Percentiles rank a stretch among this genome's conserved stretches.
phyloP scores from a whole-genome alignment of 2,113 vertebrate species.

The Entosphenus tridentatus region DNA sequence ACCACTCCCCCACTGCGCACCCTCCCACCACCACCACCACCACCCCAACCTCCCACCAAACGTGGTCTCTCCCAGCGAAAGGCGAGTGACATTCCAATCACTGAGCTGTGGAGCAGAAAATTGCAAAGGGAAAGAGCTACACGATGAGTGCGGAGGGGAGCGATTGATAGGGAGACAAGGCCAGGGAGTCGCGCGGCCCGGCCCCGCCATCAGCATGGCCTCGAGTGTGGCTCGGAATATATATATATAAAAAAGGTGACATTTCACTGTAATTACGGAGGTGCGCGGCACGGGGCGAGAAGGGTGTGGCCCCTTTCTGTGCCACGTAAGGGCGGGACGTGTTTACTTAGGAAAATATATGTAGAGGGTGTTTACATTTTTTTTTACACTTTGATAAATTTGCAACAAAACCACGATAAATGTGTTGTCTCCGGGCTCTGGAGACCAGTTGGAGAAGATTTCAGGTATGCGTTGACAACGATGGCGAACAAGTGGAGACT shows the following conservation, averaged over 20 bases:
- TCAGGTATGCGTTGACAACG: no score
- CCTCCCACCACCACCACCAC: no score
- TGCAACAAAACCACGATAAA: background rate
- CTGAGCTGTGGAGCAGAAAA: slow-evolving; percentile 6
- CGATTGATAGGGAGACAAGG: background rate
- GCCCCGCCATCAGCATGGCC: background rate
- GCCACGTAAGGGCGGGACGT: background rate
- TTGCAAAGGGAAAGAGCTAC: background rate
- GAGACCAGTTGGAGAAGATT: no score
- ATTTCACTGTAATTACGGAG: background rate
- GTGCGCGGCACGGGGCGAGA: background rate
- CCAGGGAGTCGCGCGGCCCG: background rate
- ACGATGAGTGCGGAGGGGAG: slow-evolving; percentile 1
- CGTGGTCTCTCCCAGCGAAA: background rate
- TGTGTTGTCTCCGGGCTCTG: background rate
- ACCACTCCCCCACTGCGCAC: no score
- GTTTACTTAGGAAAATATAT: background rate
- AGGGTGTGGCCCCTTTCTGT: background rate
- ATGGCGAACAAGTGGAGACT: no score
- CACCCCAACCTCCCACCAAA: no score
- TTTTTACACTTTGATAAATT: background rate
- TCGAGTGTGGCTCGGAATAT: background rate
- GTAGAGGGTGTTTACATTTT: background rate
- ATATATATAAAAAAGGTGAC: background rate
- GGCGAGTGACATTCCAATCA: slow-evolving; percentile 5